These are phyloP conservation scores for Anthonomus grandis DNA, from an alignment of 1,140 invertebrate genomes.

Conservation along the genomic window DNA sequence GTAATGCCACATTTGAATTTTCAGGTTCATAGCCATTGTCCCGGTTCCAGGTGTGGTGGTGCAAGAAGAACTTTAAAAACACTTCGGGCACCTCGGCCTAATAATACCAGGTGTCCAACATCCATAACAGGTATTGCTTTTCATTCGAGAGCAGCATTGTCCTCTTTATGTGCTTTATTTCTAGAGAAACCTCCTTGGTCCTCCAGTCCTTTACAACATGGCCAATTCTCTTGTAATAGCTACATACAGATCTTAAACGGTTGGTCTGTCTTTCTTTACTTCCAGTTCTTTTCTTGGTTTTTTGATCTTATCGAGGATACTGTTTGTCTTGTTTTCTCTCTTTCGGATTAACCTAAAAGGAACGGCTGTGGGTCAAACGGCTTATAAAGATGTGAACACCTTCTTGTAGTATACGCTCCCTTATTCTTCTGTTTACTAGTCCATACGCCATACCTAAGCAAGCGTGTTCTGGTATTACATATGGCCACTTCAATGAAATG, in stretches of 20 bases:
- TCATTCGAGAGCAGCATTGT: not conserved
- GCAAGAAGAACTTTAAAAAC: too few relatives aligned
- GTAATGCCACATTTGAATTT: not conserved
- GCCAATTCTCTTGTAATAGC: not conserved
- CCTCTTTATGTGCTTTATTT: not conserved
- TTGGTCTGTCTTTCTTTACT: not conserved
- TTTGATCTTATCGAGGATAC: not conserved
- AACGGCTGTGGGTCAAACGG: not conserved
- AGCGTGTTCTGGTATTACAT: not conserved
- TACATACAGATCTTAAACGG: slow-evolving; percentile 1
- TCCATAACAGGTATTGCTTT: slow-evolving; percentile 5
- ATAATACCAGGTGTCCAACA: slow-evolving; percentile 2
- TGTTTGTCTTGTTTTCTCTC: not conserved
- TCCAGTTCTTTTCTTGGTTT: too few relatives aligned
- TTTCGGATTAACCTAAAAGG: slow-evolving; percentile 1
- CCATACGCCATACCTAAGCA: slow-evolving; percentile 15
- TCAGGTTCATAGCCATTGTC: not conserved
- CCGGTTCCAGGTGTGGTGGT: too few relatives aligned
- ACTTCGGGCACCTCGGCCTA: slow-evolving; percentile 11
- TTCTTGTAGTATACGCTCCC: not conserved
- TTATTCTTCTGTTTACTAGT: slow-evolving; percentile 6
- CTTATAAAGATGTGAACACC: slow-evolving; percentile 6
- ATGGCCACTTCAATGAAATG: slow-evolving; percentile 5
- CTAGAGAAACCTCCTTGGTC: too few relatives aligned
- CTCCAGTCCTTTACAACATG: too few relatives aligned